Base-by-base conservation (phyloP, 2,113 vertebrate genomes). In the Jaculus jaculus region DNA sequence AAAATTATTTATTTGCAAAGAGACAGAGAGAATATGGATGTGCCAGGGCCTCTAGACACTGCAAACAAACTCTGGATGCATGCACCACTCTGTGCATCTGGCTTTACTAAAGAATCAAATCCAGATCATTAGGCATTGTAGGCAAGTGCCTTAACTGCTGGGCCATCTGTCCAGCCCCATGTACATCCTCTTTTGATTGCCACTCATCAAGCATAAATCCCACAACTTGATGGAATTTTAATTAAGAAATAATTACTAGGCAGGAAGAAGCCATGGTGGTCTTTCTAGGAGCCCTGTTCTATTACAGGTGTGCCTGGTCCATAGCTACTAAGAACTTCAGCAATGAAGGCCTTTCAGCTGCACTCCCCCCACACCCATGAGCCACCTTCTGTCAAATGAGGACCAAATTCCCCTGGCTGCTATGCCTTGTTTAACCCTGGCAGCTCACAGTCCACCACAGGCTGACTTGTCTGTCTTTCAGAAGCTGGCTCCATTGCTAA, bases 231-330 rank as follows among this genome's bases (percentile, higher is more conserved):
- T 7, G 21, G 32, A 47, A 39, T 28, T 10, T 42, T 18, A 2
- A 58, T 2, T n/a, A 63, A 37, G 65, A 77, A 73, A 10, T 0
- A 17, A 5, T 26, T 3, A 0, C 12, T 23, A 30, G 21, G 58
- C 23, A 0, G 5, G 7, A 4, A 6, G 7, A 58, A 6, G 37
- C 26, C 0, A 9, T 1, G 11, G 21, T 37, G 1, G 4, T n/a
- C 7, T 20, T 1, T 23, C 16, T 37, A 11, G 2, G 0, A 34
- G 3, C 81, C 28, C 24, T 39, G n/a, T n/a, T 24, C 21, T 5
- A 12, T 13, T 26, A 28, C 24, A 24, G 20, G 1, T 6, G 3
- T 5, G 26, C 30, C 78, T 18, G 2, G 9, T 4, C 39, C 77
- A 58, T 6, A 28, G 13, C 5, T 9, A 1, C 32, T 24, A 0